Conservation (phyloP, 2,797 vertebrate genomes). For the Luscinia megarhynchos region DNA sequence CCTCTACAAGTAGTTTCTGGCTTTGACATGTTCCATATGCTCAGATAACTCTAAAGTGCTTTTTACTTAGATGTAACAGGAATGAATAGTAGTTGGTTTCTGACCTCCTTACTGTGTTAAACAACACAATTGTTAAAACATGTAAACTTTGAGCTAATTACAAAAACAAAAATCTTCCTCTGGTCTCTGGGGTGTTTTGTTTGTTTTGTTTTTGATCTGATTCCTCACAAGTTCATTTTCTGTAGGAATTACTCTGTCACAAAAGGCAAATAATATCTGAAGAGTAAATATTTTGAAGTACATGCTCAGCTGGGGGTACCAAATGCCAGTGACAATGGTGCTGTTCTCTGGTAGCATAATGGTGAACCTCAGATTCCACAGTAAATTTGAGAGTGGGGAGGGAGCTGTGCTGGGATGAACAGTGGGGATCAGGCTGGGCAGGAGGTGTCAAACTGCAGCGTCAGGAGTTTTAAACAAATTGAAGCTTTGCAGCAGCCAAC, state of each 20-base stretch:
- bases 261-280: neutral
- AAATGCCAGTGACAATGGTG: neutral
- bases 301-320: neutral
- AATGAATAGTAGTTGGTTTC: neutral
- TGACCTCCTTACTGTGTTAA: neutral
- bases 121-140: neutral
- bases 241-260: neutral
- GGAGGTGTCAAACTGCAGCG: neutral
- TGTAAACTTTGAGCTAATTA: neutral
- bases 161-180: neutral
- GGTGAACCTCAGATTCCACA: neutral
- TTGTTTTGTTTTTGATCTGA: neutral
- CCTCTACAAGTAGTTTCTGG: neutral
- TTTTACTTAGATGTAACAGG: neutral
- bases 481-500: neutral
- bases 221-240: neutral
- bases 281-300: neutral
- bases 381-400: neutral
- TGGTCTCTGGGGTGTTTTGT: neutral
- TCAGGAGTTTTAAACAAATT: neutral
- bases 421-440: neutral
- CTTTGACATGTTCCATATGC: conserved; percentile 11
- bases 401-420: neutral
- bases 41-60: neutral
- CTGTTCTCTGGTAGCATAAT: neutral